phyloP scores from a whole-genome alignment of 1,140 invertebrate species.

The Anoplophora glabripennis region DNA sequence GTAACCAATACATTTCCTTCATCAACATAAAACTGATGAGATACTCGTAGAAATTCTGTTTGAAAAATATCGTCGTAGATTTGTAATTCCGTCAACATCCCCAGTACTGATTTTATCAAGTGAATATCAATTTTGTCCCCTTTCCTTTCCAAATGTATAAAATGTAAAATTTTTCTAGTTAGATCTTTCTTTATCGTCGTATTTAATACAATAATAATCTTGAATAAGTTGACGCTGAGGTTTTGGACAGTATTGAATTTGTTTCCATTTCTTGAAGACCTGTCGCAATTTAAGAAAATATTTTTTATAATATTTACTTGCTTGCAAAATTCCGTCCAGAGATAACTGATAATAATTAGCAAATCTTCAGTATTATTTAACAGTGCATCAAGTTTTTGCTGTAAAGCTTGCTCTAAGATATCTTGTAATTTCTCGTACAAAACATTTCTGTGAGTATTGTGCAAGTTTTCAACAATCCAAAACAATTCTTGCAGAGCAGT shows the following conservation, averaged over 20 bases:
- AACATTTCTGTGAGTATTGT: slow-evolving; percentile 74
- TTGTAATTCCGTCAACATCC: slow-evolving; percentile 94
- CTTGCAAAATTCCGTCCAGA: slow-evolving; percentile 89
- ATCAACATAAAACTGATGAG: slow-evolving; percentile 82
- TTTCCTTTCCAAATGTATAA: slow-evolving; percentile 86
- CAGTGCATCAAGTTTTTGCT: slow-evolving; percentile 82
- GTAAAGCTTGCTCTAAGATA: slow-evolving; percentile 84
- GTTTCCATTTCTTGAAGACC: slow-evolving; percentile 61
- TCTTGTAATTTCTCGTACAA: slow-evolving; percentile 77
- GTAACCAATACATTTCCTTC: slow-evolving; percentile 85
- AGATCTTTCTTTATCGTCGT: slow-evolving; percentile 81
- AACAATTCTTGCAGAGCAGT: slow-evolving; percentile 91
- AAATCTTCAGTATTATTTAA: slow-evolving; percentile 82
- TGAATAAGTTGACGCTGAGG: slow-evolving; percentile 89
- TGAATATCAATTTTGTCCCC: slow-evolving; percentile 86
- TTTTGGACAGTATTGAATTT: slow-evolving; percentile 37
- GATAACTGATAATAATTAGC: slow-evolving; percentile 85
- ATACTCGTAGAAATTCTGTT: slow-evolving; percentile 84
- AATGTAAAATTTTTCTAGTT: slow-evolving; percentile 82
- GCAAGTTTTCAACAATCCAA: slow-evolving; percentile 93
- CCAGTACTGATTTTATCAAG: slow-evolving; percentile 85
- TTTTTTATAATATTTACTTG: slow-evolving; percentile 98
- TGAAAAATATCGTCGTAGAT: slow-evolving; percentile 94
- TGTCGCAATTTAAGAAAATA: slow-evolving; percentile 94
- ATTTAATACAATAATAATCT: slow-evolving; percentile 86